These are phyloP conservation scores for Pseudois nayaur DNA, from an alignment of 2,113 vertebrate genomes.

Conservation along the genomic window DNA sequence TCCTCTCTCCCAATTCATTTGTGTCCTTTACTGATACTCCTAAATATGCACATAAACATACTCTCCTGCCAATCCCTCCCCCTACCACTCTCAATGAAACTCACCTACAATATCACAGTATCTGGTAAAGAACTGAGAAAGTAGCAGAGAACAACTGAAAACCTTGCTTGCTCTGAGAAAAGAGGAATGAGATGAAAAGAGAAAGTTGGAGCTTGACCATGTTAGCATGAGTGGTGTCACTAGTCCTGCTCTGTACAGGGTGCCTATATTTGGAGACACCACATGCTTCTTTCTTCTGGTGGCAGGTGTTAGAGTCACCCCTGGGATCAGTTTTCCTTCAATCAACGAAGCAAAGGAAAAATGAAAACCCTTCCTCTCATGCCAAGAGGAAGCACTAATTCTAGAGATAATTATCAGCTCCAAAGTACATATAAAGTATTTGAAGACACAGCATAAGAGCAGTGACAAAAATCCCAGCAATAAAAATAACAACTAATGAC, in stretches of 20 bases:
- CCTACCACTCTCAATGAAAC: not conserved
- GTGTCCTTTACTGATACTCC: not conserved
- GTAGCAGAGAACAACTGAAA: not conserved
- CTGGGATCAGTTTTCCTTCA: slow-evolving; percentile 4
- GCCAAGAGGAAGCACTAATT: slow-evolving; percentile 23
- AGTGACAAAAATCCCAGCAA: not conserved
- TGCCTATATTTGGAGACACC: slow-evolving; percentile 18
- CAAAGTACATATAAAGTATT: not conserved
- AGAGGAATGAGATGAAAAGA: not conserved
- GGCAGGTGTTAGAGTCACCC: not conserved
- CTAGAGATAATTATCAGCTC: not conserved
- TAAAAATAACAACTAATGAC: not conserved
- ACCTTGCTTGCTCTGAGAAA: not conserved
- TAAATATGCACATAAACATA: not conserved
- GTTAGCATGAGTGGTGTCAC: not conserved
- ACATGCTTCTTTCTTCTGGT: not conserved
- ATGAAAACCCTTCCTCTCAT: not conserved
- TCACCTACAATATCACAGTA: slow-evolving; percentile 39
- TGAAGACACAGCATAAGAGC: not conserved
- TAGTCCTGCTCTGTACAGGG: not conserved
- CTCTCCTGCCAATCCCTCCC: not conserved
- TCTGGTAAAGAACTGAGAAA: not conserved
- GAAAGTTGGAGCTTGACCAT: not conserved
- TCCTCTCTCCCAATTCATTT: not conserved
- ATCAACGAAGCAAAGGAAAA: slow-evolving; percentile 4